Evolutionary conservation across 2,888 invertebrate species (phyloP).

Genomic region (Polymixis flavicincta): DNA sequence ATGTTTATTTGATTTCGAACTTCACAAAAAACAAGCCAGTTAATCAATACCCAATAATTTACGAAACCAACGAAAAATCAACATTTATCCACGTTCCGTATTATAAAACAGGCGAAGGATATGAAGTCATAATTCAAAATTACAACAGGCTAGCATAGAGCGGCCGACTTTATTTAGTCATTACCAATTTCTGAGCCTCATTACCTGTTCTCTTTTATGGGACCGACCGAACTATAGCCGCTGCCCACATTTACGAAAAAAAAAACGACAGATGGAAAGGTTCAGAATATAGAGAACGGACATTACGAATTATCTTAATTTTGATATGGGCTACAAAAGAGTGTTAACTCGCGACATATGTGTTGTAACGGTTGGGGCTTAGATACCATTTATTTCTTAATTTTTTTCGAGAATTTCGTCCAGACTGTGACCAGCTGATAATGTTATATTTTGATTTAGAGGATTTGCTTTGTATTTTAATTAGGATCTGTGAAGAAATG

Average conservation of each 20-base stretch:
- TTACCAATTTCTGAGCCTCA: constrained; percentile 87
- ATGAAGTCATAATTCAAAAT: constrained; percentile 81
- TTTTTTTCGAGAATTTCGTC: constrained; percentile 54
- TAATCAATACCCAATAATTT: constrained; percentile 55
- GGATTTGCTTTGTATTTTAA: constrained; percentile 45
- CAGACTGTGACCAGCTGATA: constrained; percentile 56
- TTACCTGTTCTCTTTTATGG: constrained; percentile 84
- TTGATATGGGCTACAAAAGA: constrained; percentile 89
- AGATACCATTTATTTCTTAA: constrained; percentile 72
- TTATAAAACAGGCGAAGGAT: constrained; percentile 76
- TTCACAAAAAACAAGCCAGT: constrained; percentile 22
- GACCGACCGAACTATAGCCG: constrained; percentile 84
- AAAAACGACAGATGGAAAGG: constrained; percentile 85
- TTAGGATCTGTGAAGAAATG: constrained; percentile 18
- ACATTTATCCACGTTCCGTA: constrained; percentile 70
- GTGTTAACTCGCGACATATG: constrained; percentile 88
- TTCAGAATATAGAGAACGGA: constrained; percentile 86
- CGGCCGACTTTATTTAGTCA: constrained; percentile 84
- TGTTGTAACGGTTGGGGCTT: constrained; percentile 72
- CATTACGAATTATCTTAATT: constrained; percentile 90
- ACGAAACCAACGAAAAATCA: constrained; percentile 52
- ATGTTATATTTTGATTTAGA: constrained; percentile 56
- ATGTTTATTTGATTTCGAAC: background rate
- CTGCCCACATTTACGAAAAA: constrained; percentile 76
- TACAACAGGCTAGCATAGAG: constrained; percentile 75